These are phyloP conservation scores for Cheilosia vernalis DNA, from an alignment of 2,888 invertebrate genomes.

Conservation along the genomic window DNA sequence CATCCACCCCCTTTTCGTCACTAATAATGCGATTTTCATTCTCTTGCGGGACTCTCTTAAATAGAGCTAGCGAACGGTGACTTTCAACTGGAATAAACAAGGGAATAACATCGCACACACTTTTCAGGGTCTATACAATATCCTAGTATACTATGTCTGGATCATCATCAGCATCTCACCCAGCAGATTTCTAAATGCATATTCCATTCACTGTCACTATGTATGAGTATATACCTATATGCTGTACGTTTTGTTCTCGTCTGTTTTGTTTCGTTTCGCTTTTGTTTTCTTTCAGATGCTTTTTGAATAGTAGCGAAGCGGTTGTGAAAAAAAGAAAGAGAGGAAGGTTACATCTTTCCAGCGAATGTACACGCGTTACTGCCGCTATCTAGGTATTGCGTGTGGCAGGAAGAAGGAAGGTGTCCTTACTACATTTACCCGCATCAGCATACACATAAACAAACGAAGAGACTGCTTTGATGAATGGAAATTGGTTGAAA, in stretches of 20 bases:
- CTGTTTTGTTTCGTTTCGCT: slow-evolving; percentile 15
- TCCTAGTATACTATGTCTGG: background rate
- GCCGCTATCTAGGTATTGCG: slow-evolving; percentile 1
- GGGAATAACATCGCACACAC: slow-evolving; percentile 38
- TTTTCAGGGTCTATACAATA: background rate
- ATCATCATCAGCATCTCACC: slow-evolving; percentile 12
- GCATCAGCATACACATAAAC: slow-evolving; percentile 4
- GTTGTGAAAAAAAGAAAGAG: slow-evolving; percentile 5
- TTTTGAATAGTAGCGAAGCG: slow-evolving; percentile 6
- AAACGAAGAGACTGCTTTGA: background rate
- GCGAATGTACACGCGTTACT: background rate
- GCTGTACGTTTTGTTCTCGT: background rate
- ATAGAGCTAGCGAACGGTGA: background rate
- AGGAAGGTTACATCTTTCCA: slow-evolving; percentile 6
- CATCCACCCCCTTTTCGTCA: background rate
- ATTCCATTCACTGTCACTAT: background rate
- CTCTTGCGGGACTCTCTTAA: slow-evolving; percentile 38
- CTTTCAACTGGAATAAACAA: slow-evolving; percentile 10
- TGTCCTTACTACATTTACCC: slow-evolving; percentile 26
- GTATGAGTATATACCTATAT: too few species aligned
- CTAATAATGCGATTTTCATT: slow-evolving; percentile 5
- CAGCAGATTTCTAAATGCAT: slow-evolving; percentile 28
- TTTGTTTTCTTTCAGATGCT: slow-evolving; percentile 44
- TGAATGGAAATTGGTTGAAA: slow-evolving; percentile 65
- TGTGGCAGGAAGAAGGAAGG: background rate